Evolutionary conservation across 2,888 invertebrate genomes (phyloP), one percentile per base, ranked within the genome.

Genomic region (Drosophila formosana): DNA sequence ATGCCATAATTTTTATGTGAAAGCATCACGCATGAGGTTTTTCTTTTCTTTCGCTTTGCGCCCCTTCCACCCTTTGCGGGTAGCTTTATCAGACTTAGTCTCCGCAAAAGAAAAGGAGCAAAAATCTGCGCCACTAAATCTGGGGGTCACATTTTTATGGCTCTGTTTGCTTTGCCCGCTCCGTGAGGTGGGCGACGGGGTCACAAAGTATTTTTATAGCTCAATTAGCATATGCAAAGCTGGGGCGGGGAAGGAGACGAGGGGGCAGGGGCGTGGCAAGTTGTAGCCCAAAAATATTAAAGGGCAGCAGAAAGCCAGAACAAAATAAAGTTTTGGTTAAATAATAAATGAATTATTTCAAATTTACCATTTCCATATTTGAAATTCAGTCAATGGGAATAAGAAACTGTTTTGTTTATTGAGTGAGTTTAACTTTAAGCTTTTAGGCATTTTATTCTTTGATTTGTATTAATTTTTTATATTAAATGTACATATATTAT

Each of bases 1-100:
- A 82, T 84, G 83, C 72, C 79, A 88, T 84, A 78, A 81, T 78
- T 89, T 88, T 89, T 88, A 89, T 89, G 89, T 81, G 83, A 80
- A 77, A 80, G 79, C 82, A 84, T 85, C 89, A 89, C 89, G 88
- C 89, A 89, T 85, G 82, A 74, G 66, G 58, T 39, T 61, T 37
- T 49, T 58, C 52, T 60, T 30, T 34, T 26, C 32, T 13, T 8
- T 45, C 30, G 30, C 30, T 2, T 2, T 32, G n/a, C n/a, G 30
- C 13, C 30, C 7, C 30, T 3, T 32, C 30, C 30, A 49, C 7
- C 46, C 25, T 43, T 57, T 30, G 30, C 53, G 11, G 55, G 50
- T 65, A 67, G 77, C 74, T 83, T 86, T 86, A 79, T 81, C 84
- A 83, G 82, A 86, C 82, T 83, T 83, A 86, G 72, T 64, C 65